Evolutionary conservation across 1,140 invertebrate genomes (phyloP), one percentile per base, ranked within the genome.

Genomic region (Cepaea nemoralis): DNA sequence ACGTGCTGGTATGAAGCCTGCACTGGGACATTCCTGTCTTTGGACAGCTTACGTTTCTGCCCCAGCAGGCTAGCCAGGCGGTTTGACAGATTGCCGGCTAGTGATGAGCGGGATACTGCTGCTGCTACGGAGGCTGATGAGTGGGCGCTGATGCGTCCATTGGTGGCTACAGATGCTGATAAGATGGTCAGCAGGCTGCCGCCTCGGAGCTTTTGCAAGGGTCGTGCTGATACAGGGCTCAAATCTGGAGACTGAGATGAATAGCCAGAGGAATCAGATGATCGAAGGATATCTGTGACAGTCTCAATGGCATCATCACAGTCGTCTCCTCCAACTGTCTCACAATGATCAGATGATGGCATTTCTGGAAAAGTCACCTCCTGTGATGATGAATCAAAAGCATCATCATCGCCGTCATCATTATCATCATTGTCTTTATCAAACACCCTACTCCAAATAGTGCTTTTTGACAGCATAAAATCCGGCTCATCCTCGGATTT

Each of bases 281-380:
- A 31, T 22, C 48, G 40, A 22, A 69, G 78, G 39, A 31, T 31
- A 33, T 80, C 78, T 37, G 78, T 71, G 39, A 80, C 27, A 50
- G 78, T 80, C n/a, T 80, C 78, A 55, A 80, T 80, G 48, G 71
- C 78, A 12, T 73, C 78, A 80, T 80, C 78, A 73, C 78, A 73
- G 33, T 80, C 78, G 39, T 71, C 78, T n/a, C 78, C 78, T 80
- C 67, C 22, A 19, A n/a, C 35, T 8, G 67, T 71, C 10, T 48
- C 69, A 24, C 67, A 80, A 10, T 73, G 35, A 39, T 16, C 73
- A 14, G 50, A 55, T n/a, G n/a, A n/a, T n/a, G n/a, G n/a, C 27
- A 63, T 79, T 0, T 79, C 78, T 48, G 78, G 78, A 31, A 80
- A 59, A 5, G 35, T 55, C 14, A 37, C 40, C 10, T 55, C 67